Base-by-base conservation (phyloP, 2,888 invertebrate genomes). In the Microplitis manilae region DNA sequence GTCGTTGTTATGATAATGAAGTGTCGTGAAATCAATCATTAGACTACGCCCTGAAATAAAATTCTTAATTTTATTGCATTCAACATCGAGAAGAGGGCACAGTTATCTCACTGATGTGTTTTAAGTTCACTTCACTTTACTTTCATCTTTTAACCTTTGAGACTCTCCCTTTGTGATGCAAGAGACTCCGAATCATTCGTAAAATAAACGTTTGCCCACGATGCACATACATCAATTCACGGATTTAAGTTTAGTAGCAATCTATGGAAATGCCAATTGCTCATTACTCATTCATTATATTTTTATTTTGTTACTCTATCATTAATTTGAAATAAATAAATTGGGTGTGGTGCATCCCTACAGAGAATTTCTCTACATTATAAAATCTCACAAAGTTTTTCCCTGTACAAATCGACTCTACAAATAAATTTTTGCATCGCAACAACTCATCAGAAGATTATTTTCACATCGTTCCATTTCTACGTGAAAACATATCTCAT, bases 121-220 rank as follows among this genome's bases (percentile, higher is more conserved):
- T 50, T 50, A 50, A 50, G 50, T 50, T 50, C 73, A 79, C 68
- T 80, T 85, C 86, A 80, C 79, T 82, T 83, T 79, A 87, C 87
- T 87, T 87, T 87, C 87, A 86, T 86, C 85, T 80, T 76, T 79
- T 84, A 85, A 87, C 86, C 86, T 87, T 87, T 86, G 83, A 80
- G 79, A 78, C 82, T 81, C 79, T 75, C 80, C 73, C 73, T 65
- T 50, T 65, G 38, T 65, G 65, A 20, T 65, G 65, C 65, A 65
- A 65, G 7, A 65, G 65, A 50, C 50, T 50, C 50, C 50, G 50
- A 30, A 76, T 78, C 76, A 72, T 72, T 68, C 71, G 68, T 30
- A 4, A 30, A 30, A 30, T 30, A 30, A 30, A 30, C 64, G n/a
- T 73, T 39, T 40, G 69, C 68, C 70, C 69, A 20, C 61, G 64